These are phyloP conservation scores for Charaxes varanes DNA, from an alignment of 1,140 invertebrate species.

Conservation along the genomic window DNA sequence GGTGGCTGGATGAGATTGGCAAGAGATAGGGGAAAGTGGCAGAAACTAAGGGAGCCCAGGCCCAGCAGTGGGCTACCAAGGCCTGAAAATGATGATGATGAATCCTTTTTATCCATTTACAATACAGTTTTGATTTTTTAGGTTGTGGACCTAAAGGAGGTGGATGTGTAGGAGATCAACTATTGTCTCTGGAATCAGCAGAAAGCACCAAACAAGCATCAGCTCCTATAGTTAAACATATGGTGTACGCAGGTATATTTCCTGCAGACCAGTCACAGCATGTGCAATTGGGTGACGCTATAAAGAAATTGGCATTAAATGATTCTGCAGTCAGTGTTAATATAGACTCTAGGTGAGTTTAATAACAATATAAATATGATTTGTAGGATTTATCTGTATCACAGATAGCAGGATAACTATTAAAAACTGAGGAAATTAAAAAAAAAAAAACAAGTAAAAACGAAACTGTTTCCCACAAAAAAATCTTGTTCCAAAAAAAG, in stretches of 20 bases:
- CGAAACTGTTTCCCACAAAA: too few relatives aligned
- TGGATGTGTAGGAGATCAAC: slow-evolving; percentile 61
- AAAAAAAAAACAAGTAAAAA: too few relatives aligned
- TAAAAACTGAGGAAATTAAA: too few relatives aligned
- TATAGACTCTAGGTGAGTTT: slow-evolving; percentile 84
- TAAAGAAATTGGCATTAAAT: slow-evolving; percentile 95
- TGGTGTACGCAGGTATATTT: slow-evolving; percentile 97
- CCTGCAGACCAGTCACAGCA: slow-evolving; percentile 93
- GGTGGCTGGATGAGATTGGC: too few relatives aligned
- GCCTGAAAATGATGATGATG: too few relatives aligned
- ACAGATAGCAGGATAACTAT: too few relatives aligned
- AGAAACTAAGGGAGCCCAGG: too few relatives aligned
- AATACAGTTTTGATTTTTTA: slow-evolving; percentile 18
- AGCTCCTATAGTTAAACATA: slow-evolving; percentile 77
- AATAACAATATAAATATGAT: not conserved
- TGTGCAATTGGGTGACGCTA: slow-evolving; percentile 81
- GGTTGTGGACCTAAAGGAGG: slow-evolving; percentile 66
- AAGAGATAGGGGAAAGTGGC: too few relatives aligned
- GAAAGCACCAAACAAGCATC: slow-evolving; percentile 25
- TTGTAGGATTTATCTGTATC: too few relatives aligned
- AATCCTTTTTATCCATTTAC: too few relatives aligned
- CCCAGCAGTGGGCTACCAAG: too few relatives aligned
- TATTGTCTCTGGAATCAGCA: slow-evolving; percentile 41
- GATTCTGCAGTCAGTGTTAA: slow-evolving; percentile 91
- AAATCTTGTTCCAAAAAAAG: too few relatives aligned